Percentiles rank a stretch among this genome's conserved stretches.
Conservation (phyloP, 2,113 vertebrate genomes). For the Microcebus jonahi region DNA sequence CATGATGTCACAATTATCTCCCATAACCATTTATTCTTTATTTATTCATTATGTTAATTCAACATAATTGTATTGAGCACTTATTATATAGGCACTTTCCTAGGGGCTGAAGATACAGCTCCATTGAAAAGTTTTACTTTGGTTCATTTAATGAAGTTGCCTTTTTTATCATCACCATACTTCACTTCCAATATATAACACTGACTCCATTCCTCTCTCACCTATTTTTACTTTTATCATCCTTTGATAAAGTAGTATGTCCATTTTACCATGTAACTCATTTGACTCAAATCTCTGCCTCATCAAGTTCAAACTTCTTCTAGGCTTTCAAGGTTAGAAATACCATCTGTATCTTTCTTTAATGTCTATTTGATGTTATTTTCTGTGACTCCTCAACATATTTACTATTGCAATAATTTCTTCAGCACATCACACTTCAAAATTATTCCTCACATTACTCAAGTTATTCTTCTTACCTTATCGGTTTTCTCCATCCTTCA, state of each 20-base stretch:
- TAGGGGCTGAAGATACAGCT: neutral
- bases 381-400: neutral
- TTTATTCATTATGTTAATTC: neutral
- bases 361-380: conserved; percentile 39
- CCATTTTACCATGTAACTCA: neutral
- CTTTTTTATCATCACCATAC: neutral
- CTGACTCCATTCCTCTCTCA: neutral
- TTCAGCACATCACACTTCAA: neutral
- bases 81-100: neutral
- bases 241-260: neutral
- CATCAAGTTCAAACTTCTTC: conserved; percentile 14
- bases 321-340: neutral
- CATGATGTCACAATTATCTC: neutral
- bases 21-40: neutral
- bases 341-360: conserved; percentile 33
- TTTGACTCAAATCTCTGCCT: conserved; percentile 45
- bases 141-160: neutral
- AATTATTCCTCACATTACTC: conserved; percentile 39
- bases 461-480: conserved; percentile 38
- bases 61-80: conserved; percentile 26
- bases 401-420: conserved; percentile 38
- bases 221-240: neutral
- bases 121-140: neutral
- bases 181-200: neutral
- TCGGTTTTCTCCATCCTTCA: conserved; percentile 49